Evolutionary conservation across 2,797 vertebrate species (phyloP).

Genomic region (Acanthornis magna): DNA sequence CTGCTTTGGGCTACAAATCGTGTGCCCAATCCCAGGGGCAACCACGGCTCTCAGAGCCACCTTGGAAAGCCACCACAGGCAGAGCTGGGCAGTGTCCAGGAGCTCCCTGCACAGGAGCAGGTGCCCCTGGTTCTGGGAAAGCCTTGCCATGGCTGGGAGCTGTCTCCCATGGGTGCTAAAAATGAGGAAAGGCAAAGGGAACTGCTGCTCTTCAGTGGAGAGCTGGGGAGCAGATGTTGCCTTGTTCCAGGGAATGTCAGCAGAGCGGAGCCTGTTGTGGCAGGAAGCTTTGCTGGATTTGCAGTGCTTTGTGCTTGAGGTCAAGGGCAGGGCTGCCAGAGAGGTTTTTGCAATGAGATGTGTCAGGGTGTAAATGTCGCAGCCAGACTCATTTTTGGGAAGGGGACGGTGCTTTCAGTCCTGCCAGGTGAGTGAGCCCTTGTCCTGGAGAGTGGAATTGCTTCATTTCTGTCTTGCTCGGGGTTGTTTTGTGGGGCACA

Average conservation of each 20-base stretch:
- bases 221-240: not conserved
- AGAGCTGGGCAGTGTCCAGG: not conserved
- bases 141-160: not conserved
- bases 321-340: not conserved
- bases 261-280: not conserved
- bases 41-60: not conserved
- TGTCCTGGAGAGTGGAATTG: not conserved
- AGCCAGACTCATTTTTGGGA: not conserved
- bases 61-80: not conserved
- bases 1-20: not conserved
- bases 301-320: not conserved
- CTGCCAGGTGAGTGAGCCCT: not conserved
- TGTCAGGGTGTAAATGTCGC: not conserved
- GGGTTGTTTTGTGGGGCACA: not conserved
- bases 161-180: not conserved
- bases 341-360: not conserved
- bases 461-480: not conserved
- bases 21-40: not conserved
- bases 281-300: not conserved
- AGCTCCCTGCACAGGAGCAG: not conserved
- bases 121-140: not conserved
- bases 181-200: not conserved
- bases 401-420: not conserved
- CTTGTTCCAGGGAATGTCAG: not conserved
- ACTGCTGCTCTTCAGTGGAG: accelerated